Evolutionary conservation across 2,888 invertebrate genomes (phyloP).

Genomic region (Gari tellinella): DNA sequence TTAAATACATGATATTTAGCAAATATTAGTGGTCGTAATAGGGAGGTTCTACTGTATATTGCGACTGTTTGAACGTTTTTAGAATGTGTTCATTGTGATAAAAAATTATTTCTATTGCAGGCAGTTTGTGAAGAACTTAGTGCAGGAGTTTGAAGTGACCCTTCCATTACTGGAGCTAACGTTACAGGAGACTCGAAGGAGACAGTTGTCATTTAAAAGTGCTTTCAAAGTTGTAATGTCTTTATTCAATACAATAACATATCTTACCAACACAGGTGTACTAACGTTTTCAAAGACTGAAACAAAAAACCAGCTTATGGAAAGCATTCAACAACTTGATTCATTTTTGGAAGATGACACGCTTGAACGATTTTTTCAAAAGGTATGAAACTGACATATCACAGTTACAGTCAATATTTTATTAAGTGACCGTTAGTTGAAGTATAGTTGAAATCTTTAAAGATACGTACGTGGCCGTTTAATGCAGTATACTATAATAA

Average conservation of each 20-base stretch:
- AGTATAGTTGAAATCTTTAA: too few relatives aligned
- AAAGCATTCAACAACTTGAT: conserved; percentile 27
- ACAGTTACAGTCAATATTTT: too few relatives aligned
- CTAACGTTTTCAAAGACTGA: neutral
- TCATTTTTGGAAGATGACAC: conserved; percentile 32
- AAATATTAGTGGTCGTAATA: too few relatives aligned
- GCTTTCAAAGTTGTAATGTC: conserved; percentile 29
- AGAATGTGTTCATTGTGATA: too few relatives aligned
- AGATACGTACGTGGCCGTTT: too few relatives aligned
- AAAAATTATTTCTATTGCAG: conserved; percentile 6
- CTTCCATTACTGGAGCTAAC: conserved; percentile 44
- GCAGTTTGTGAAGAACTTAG: conserved; percentile 26
- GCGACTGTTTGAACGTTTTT: too few relatives aligned
- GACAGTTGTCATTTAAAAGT: conserved; percentile 31
- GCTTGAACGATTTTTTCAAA: conserved; percentile 40
- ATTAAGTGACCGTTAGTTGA: too few relatives aligned
- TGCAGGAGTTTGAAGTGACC: conserved; percentile 38
- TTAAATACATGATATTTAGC: too few relatives aligned
- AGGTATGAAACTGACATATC: conserved; percentile 40
- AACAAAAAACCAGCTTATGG: conserved; percentile 11
- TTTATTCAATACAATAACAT: conserved; percentile 29
- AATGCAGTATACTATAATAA: too few relatives aligned
- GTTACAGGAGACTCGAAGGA: conserved; percentile 30
- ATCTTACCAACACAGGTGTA: neutral
- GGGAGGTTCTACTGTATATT: too few relatives aligned